Conservation (phyloP, 2,113 vertebrate species). For the Thunnus thynnus region DNA sequence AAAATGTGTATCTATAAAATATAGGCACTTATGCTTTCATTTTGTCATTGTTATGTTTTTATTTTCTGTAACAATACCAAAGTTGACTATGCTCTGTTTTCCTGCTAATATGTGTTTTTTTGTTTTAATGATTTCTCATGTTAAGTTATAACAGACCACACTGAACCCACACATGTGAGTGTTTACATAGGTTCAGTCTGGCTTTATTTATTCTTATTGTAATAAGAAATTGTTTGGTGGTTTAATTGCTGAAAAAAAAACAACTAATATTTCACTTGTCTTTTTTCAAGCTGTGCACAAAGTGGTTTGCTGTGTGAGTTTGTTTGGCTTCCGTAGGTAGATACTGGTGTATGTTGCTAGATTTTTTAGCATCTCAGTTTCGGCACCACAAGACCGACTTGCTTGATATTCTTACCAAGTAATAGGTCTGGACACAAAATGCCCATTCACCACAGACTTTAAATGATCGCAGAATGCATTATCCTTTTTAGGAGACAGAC, state of each 20-base stretch:
- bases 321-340: constrained; percentile 70
- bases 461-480: constrained; percentile 22
- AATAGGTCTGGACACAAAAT: constrained; percentile 23
- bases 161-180: constrained; percentile 64
- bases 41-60: constrained; percentile 73
- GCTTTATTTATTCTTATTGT: constrained; percentile 82
- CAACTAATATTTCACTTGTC: constrained; percentile 51
- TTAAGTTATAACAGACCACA: constrained; percentile 79
- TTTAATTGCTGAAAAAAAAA: constrained; percentile 65
- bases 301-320: constrained; percentile 72
- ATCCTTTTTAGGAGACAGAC: constrained; percentile 19
- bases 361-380: constrained; percentile 42
- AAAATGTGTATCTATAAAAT: constrained; percentile 79
- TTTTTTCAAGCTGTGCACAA: constrained; percentile 75
- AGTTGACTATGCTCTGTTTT: constrained; percentile 79
- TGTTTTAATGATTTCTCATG: constrained; percentile 62
- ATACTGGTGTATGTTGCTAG: constrained; percentile 56
- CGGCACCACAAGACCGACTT: constrained; percentile 14
- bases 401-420: constrained; percentile 40
- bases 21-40: constrained; percentile 82
- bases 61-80: constrained; percentile 85
- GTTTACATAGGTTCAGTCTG: constrained; percentile 76
- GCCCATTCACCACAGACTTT: constrained; percentile 12
- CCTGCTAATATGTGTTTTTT: constrained; percentile 52
- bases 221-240: constrained; percentile 71